phyloP scores from a whole-genome alignment of 2,797 vertebrate species.

The Poecilia wingei region DNA sequence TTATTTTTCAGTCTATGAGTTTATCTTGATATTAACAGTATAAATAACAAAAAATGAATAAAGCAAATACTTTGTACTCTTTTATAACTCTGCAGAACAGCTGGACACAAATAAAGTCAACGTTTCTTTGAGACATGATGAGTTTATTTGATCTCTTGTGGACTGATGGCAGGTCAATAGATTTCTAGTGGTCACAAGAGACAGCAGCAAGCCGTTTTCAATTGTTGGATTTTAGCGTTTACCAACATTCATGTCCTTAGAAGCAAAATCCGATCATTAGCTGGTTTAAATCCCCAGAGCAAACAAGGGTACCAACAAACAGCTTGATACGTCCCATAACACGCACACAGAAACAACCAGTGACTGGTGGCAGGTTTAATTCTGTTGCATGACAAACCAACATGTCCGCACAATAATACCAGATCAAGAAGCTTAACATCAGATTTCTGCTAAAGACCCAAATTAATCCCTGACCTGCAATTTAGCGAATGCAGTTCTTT shows the following conservation, averaged over 20 bases:
- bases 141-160: conserved; percentile 4
- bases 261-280: conserved; percentile 15
- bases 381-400: conserved; percentile 49
- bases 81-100: neutral
- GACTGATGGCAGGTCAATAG: conserved; percentile 6
- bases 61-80: neutral
- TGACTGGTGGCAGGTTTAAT: conserved; percentile 30
- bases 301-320: neutral
- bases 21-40: neutral
- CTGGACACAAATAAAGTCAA: neutral
- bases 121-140: neutral
- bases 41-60: neutral
- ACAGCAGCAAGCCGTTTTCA: conserved; percentile 8
- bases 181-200: neutral
- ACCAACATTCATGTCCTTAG: neutral
- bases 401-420: conserved; percentile 43
- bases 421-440: conserved; percentile 54
- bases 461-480: conserved; percentile 51
- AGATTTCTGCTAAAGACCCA: conserved; percentile 42
- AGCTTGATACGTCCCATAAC: neutral
- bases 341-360: conserved; percentile 34
- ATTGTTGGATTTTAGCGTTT: neutral
- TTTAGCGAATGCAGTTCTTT: conserved; percentile 33
- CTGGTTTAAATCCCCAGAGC: neutral
- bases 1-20: neutral